Evolutionary conservation across 2,113 vertebrate genomes (phyloP), one percentile per base, ranked within the genome.

Genomic region (Bubo scandiacus): DNA sequence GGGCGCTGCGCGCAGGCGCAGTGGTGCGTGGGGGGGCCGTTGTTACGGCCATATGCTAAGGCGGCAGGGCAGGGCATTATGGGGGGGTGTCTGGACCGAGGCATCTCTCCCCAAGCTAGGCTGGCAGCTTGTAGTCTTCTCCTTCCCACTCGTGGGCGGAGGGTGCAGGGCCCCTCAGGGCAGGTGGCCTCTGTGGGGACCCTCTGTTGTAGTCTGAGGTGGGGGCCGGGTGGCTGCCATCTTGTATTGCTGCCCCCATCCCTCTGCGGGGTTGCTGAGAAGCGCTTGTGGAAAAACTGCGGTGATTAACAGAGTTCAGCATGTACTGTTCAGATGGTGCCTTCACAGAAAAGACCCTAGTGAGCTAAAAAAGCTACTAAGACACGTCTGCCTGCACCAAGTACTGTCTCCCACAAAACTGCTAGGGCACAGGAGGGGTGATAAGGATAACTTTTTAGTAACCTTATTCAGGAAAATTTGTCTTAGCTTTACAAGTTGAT

Each of bases 61-160:
- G 43, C 7, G 17, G 43, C 16, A 45, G 43, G 43, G 43, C 16
- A 8, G 16, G 43, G 43, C 40, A 42, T 42, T 12, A 18, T n/a
- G 4, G 22, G n/a, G 4, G 36, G 19, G 17, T 3, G 1, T 5
- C 1, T 2, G 9, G 45, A 26, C 2, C 0, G 7, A 10, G 29
- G 22, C 4, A 1, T 14, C 19, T 27, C 10, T 30, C 3, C 27
- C 23, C 26, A 2, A 4, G 2, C 17, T 13, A 10, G 38, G 32
- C 12, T 49, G n/a, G n/a, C 12, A 10, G 52, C 6, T 43, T 25
- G 43, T 8, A 26, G 0, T 17, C 29, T 5, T 8, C 32, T 34
- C 26, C 20, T 23, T 26, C 26, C 30, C 12, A 3, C 25, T 23
- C 4, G 3, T 6, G n/a, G 51, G 59, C 51, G 86, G 40, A 49